phyloP scores from a whole-genome alignment of 2,113 vertebrate species.

The Sander vitreus region DNA sequence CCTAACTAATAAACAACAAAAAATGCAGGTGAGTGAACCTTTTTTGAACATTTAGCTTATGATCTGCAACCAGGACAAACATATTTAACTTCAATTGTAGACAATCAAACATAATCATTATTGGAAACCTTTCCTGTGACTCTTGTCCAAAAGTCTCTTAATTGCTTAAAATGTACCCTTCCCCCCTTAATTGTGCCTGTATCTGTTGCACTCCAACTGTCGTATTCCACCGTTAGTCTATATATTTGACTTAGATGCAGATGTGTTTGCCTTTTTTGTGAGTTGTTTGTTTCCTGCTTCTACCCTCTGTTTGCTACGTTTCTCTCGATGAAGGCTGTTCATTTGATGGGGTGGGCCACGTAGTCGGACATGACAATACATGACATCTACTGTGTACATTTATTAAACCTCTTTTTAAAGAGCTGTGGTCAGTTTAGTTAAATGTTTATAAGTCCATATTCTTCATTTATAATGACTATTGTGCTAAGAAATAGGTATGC shows the following conservation, averaged over 20 bases:
- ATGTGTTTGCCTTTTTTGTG: constrained; percentile 70
- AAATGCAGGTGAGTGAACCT: constrained; percentile 78
- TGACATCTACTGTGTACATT: background rate
- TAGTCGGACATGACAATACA: constrained; percentile 40
- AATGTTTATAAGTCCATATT: background rate
- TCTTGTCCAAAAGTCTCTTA: constrained; percentile 2
- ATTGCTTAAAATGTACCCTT: constrained; percentile 3
- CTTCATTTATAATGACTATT: background rate
- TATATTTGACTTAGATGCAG: constrained; percentile 63
- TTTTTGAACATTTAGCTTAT: constrained; percentile 28
- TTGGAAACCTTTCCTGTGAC: constrained; percentile 15
- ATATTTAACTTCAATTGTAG: constrained; percentile 9
- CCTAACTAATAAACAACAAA: constrained; percentile 63
- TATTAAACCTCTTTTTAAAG: background rate
- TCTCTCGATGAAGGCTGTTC: constrained; percentile 39
- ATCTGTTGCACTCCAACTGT: constrained; percentile 14
- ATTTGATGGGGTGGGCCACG: constrained; percentile 47
- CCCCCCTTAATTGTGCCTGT: constrained; percentile 13
- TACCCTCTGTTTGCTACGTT: constrained; percentile 45
- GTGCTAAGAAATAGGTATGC: background rate
- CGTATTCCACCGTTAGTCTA: constrained; percentile 1
- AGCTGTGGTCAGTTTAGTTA: background rate
- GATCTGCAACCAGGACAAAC: constrained; percentile 12
- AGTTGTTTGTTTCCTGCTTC: constrained; percentile 61
- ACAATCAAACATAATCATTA: constrained; percentile 13